Evolutionary conservation across 2,113 vertebrate species (phyloP).

Genomic region (Canis aureus): DNA sequence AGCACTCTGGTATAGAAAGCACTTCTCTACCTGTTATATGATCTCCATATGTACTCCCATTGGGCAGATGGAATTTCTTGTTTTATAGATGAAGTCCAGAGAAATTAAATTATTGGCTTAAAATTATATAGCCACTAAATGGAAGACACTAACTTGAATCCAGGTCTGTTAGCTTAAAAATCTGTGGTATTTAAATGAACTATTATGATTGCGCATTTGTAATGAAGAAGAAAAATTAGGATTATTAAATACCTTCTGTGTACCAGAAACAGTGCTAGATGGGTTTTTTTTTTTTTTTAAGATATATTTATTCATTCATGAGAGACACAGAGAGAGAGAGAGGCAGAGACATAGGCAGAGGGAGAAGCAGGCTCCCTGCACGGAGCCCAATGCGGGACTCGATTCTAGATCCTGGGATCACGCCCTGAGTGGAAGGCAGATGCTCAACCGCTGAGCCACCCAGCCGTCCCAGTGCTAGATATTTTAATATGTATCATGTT

Average conservation of each 20-base stretch:
- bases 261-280: neutral
- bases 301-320: too few relatives aligned
- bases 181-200: neutral
- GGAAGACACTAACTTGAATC: neutral
- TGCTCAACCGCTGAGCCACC: too few relatives aligned
- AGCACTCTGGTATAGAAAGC: neutral
- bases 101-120: neutral
- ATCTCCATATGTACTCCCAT: neutral
- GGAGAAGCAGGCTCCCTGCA: too few relatives aligned
- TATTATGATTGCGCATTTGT: neutral
- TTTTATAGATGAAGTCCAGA: constrained; percentile 6
- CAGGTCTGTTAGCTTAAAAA: neutral
- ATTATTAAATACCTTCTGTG: neutral
- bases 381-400: too few relatives aligned
- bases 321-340: too few relatives aligned
- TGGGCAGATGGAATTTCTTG: neutral
- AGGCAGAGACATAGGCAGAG: too few relatives aligned
- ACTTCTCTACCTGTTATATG: neutral
- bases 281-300: too few relatives aligned
- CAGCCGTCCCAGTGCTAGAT: neutral
- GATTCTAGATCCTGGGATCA: too few relatives aligned
- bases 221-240: neutral
- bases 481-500: neutral
- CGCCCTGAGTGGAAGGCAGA: too few relatives aligned
- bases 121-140: neutral